Evolutionary conservation across 2,797 vertebrate species (phyloP).

Genomic region (Girardinus metallicus): DNA sequence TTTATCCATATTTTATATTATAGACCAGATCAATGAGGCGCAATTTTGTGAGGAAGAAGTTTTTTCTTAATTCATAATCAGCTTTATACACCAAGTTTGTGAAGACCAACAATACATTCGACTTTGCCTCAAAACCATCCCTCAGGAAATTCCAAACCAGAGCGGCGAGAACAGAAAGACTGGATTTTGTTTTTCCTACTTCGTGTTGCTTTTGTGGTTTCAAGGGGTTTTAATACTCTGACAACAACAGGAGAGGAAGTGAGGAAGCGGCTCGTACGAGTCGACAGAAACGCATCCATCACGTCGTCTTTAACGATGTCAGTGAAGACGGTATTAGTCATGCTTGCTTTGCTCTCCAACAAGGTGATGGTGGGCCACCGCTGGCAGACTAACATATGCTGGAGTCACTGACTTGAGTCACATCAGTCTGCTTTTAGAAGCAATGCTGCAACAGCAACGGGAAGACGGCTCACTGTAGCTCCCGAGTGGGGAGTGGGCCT

Average conservation of each 20-base stretch:
- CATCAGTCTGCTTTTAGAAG: slow-evolving; percentile 25
- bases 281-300: slow-evolving; percentile 15
- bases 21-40: neutral
- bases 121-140: too few species aligned
- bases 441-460: slow-evolving; percentile 1
- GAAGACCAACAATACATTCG: too few species aligned
- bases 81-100: neutral
- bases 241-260: neutral
- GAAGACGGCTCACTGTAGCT: slow-evolving; percentile 3
- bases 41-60: neutral
- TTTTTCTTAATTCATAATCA: neutral
- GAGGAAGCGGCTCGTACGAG: neutral
- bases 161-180: neutral
- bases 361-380: slow-evolving; percentile 10
- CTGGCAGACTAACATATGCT: slow-evolving; percentile 34
- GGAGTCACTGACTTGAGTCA: slow-evolving; percentile 22
- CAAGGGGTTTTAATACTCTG: neutral
- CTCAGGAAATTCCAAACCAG: neutral
- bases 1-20: neutral
- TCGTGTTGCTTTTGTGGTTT: neutral
- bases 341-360: slow-evolving; percentile 5
- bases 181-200: neutral
- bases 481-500: neutral
- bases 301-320: slow-evolving; percentile 1
- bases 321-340: slow-evolving; percentile 21